Percentiles rank a stretch among this genome's conserved stretches.
These are phyloP conservation scores for Pangasius mekongensis DNA, from an alignment of 2,797 vertebrate genomes.

Conservation along the genomic window DNA sequence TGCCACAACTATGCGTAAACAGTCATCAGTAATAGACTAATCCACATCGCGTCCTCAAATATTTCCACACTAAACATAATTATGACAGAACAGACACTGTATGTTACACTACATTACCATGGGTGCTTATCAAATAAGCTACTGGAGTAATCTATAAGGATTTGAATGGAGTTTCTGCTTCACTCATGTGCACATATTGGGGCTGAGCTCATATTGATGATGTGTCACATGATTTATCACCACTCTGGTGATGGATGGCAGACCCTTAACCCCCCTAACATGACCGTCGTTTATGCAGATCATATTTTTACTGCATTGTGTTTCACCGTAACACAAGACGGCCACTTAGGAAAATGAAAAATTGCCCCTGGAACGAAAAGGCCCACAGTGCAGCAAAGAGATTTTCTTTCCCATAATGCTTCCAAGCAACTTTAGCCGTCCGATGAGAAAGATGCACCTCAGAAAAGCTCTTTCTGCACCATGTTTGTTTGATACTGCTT, in stretches of 20 bases:
- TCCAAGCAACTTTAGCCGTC: background rate
- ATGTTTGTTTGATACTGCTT: conserved; percentile 60
- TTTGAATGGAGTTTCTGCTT: background rate
- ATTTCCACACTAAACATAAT: background rate
- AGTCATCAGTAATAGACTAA: background rate
- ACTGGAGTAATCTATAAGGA: background rate
- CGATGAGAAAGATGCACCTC: conserved; percentile 37
- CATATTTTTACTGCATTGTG: conserved; percentile 30
- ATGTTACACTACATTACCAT: background rate
- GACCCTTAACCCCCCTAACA: conserved; percentile 40
- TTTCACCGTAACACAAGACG: conserved; percentile 52
- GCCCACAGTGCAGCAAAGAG: background rate
- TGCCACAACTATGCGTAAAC: background rate
- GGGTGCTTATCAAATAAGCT: background rate
- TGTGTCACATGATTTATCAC: conserved; percentile 66
- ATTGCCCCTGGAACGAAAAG: conserved; percentile 42
- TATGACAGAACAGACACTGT: background rate
- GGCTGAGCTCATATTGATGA: conserved; percentile 3
- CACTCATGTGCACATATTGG: background rate
- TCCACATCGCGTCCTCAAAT: background rate
- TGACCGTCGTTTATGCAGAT: conserved; percentile 60
- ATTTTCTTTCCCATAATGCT: conserved; percentile 25
- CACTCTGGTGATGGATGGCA: conserved; percentile 62
- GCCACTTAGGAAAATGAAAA: conserved; percentile 56
- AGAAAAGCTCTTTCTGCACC: conserved; percentile 58